Percentiles rank a stretch among this genome's conserved stretches.
Conservation (phyloP, 2,113 vertebrate genomes). For the Oenanthe oenanthe region DNA sequence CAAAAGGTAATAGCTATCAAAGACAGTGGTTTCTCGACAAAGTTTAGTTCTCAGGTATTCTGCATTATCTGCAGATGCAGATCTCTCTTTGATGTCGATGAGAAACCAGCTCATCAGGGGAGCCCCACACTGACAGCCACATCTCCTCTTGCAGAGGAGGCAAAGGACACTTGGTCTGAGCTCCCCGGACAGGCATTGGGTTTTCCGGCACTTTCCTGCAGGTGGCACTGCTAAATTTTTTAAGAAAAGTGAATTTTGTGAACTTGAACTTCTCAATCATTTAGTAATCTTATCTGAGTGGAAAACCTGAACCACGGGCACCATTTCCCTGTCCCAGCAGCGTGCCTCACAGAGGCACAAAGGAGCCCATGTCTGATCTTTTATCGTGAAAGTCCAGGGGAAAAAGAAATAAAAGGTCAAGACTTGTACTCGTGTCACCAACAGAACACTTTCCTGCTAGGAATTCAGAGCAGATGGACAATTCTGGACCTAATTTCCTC, state of each 20-base stretch:
- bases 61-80: conserved; percentile 20
- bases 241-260: conserved; percentile 8
- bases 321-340: not conserved
- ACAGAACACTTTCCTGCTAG: not conserved
- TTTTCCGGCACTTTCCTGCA: conserved; percentile 53
- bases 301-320: not conserved
- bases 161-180: not conserved
- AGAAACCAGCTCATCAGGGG: conserved; percentile 4
- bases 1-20: conserved; percentile 44
- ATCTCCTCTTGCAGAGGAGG: not conserved
- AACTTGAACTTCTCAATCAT: not conserved
- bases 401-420: not conserved
- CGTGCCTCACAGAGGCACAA: not conserved
- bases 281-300: not conserved
- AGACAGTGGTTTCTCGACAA: conserved; percentile 49
- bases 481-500: not conserved
- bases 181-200: not conserved
- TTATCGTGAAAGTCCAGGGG: not conserved
- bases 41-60: conserved; percentile 29
- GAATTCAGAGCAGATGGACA: not conserved
- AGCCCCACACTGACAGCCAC: not conserved
- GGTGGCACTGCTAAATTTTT: conserved; percentile 71
- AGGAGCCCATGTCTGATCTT: not conserved
- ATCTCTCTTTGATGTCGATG: conserved; percentile 56
- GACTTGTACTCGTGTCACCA: not conserved